These are phyloP conservation scores for Reticulitermes speratus DNA, from an alignment of 1,140 invertebrate genomes.

Conservation along the genomic window DNA sequence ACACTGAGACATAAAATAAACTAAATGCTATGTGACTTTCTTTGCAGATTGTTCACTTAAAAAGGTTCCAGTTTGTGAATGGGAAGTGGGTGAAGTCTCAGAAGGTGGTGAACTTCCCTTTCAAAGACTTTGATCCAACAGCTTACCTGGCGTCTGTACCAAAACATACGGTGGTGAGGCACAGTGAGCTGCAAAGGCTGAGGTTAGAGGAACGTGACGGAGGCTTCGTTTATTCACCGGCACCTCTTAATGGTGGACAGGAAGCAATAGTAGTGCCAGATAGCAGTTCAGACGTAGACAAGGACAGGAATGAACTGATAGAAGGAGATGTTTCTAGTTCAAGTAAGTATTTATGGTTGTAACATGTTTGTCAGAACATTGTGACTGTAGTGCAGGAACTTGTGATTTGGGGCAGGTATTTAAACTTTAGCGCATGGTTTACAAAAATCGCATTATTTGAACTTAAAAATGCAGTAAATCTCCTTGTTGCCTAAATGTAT, in stretches of 20 bases:
- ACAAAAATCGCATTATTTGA: no score
- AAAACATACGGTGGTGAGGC: slow-evolving; percentile 66
- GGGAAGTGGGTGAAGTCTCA: slow-evolving; percentile 92
- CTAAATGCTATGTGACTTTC: background rate
- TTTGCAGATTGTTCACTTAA: slow-evolving; percentile 81
- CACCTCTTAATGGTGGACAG: background rate
- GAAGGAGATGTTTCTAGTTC: background rate
- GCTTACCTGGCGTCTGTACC: slow-evolving; percentile 75
- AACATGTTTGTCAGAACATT: no score
- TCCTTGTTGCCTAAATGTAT: no score
- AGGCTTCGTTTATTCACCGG: background rate
- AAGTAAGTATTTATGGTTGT: background rate
- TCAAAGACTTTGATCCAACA: slow-evolving; percentile 78
- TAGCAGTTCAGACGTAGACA: background rate
- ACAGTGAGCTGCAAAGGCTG: slow-evolving; percentile 42
- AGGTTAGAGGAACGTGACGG: background rate
- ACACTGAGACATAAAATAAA: background rate
- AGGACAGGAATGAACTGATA: background rate
- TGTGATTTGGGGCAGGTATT: no score
- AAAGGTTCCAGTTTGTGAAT: slow-evolving; percentile 85
- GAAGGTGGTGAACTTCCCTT: slow-evolving; percentile 86
- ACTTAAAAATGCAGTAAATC: no score
- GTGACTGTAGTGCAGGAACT: no score
- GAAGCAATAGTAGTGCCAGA: background rate
- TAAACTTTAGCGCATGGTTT: no score